A percentile compares a stretch with the other conserved stretches of the same genome.
These are phyloP conservation scores for Caenorhabditis afra DNA, from an alignment of 2,888 invertebrate species.

Conservation along the genomic window DNA sequence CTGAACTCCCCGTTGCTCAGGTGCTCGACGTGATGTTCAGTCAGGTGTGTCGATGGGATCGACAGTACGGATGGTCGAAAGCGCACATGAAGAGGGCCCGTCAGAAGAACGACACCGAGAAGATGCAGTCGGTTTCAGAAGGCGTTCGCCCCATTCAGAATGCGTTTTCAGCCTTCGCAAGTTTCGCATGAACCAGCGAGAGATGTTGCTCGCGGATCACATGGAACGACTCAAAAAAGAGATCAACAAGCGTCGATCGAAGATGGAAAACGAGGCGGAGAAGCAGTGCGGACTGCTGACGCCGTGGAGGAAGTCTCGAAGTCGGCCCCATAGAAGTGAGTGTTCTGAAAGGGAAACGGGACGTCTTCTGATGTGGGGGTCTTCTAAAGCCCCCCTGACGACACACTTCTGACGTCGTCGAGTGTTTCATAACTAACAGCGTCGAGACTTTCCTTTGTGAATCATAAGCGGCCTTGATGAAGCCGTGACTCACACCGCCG, in stretches of 20 bases:
- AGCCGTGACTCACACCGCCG: no score
- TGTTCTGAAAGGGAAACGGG: background rate
- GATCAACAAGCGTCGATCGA: constrained; percentile 67
- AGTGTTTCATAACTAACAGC: no score
- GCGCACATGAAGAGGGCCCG: constrained; percentile 58
- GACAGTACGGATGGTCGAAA: constrained; percentile 70
- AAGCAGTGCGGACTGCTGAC: constrained; percentile 64
- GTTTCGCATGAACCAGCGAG: constrained; percentile 55
- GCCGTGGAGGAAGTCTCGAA: constrained; percentile 68
- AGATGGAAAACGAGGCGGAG: constrained; percentile 69
- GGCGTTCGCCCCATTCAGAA: background rate
- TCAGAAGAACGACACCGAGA: constrained; percentile 58
- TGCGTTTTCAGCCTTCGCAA: constrained; percentile 39
- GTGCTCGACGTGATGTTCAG: constrained; percentile 67
- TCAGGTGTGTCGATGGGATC: constrained; percentile 72
- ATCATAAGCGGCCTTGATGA: no score
- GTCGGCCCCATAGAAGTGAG: constrained; percentile 57
- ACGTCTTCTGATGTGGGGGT: background rate
- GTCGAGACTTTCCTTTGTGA: no score
- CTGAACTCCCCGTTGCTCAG: constrained; percentile 7
- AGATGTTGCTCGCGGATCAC: constrained; percentile 63
- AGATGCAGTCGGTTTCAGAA: constrained; percentile 39
- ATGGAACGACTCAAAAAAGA: constrained; percentile 69
- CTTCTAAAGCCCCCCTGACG: no score
- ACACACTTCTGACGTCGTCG: no score